These are phyloP conservation scores for Chamaetylas fuelleborni DNA, from an alignment of 2,113 vertebrate genomes.

Conservation along the genomic window DNA sequence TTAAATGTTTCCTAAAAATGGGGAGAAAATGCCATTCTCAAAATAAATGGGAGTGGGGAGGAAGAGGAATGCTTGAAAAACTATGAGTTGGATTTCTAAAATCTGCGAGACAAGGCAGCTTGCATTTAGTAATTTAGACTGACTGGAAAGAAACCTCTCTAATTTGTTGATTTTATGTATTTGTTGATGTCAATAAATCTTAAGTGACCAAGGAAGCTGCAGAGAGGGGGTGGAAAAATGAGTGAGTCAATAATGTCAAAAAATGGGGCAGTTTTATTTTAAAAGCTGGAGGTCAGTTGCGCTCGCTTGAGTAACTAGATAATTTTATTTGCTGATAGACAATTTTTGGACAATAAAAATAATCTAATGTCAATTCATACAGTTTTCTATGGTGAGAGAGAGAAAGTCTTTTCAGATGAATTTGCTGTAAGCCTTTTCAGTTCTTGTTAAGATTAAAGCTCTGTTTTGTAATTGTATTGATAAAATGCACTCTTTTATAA, in stretches of 20 bases:
- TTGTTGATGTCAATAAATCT: constrained; percentile 3
- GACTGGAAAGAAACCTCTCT: background rate
- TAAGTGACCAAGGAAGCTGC: background rate
- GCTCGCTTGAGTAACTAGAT: background rate
- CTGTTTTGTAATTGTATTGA: constrained; percentile 60
- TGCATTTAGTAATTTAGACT: background rate
- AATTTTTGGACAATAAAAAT: constrained; percentile 46
- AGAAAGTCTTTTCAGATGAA: constrained; percentile 17
- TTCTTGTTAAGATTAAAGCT: constrained; percentile 62
- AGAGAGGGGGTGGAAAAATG: background rate
- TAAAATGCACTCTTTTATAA: constrained; percentile 53
- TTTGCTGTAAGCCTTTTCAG: constrained; percentile 54
- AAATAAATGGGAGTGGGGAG: background rate
- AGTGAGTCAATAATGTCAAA: background rate
- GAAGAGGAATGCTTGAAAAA: background rate
- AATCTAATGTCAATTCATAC: constrained; percentile 37
- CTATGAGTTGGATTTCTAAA: background rate
- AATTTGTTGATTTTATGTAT: background rate
- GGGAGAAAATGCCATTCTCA: background rate
- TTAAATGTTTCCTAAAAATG: background rate
- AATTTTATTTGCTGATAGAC: constrained; percentile 32
- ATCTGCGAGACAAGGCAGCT: background rate
- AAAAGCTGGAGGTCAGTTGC: background rate
- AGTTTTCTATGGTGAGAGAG: background rate
- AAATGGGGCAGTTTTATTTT: background rate